Conservation (phyloP, 2,888 invertebrate genomes). For the Sepiola atlantica region DNA sequence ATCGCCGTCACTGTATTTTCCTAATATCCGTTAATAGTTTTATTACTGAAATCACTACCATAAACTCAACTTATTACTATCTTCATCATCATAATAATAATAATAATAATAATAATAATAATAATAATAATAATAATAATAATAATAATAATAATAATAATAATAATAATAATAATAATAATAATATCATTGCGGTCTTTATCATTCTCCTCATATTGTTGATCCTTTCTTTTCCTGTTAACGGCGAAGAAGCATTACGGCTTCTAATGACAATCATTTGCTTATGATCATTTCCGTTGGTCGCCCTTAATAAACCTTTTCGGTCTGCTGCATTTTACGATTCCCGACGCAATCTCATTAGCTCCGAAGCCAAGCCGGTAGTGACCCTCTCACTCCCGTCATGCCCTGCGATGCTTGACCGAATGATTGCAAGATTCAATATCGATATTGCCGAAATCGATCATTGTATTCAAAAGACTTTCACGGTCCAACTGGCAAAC, state of each 20-base stretch:
- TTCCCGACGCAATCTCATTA: not conserved
- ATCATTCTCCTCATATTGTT: not conserved
- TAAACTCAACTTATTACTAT: too few relatives aligned
- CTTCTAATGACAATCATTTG: constrained; percentile 20
- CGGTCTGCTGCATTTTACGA: not conserved
- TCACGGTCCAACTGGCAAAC: not conserved
- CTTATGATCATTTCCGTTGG: not conserved
- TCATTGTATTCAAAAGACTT: not conserved
- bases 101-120: not conserved
- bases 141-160: too few relatives aligned
- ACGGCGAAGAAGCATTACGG: not conserved
- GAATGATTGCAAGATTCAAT: not conserved
- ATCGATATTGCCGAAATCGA: constrained; percentile 12
- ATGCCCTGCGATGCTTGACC: not conserved
- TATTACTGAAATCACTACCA: too few relatives aligned
- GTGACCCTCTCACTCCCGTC: not conserved
- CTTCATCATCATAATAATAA: not conserved
- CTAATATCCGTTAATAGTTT: not conserved
- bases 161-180: too few relatives aligned
- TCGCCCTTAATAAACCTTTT: not conserved
- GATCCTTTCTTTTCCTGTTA: not conserved
- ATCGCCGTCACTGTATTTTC: not conserved
- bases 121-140: too few relatives aligned
- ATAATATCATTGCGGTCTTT: not conserved
- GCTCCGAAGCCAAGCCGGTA: not conserved